phyloP scores from a whole-genome alignment of 2,888 invertebrate genomes.

The Silvanus unidentatus region DNA sequence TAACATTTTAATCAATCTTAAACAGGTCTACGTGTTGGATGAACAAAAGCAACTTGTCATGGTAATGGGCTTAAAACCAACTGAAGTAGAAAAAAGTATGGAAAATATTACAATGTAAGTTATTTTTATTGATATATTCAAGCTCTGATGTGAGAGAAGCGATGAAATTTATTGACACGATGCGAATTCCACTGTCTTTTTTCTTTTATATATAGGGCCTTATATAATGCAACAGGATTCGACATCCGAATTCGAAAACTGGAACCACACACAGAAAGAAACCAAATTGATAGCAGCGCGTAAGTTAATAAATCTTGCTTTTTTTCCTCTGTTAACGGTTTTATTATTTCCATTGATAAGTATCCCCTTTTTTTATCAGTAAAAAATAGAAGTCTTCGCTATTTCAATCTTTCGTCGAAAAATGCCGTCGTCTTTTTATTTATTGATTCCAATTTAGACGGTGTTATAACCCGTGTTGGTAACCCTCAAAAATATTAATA shows the following conservation, averaged over 20 bases:
- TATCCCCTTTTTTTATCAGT: background rate
- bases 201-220: slow-evolving; percentile 44
- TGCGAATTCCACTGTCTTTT: background rate
- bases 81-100: slow-evolving; percentile 66
- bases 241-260: slow-evolving; percentile 73
- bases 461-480: too few relatives aligned
- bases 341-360: background rate
- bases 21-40: slow-evolving; percentile 73
- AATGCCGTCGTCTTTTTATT: too few relatives aligned
- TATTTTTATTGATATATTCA: slow-evolving; percentile 11
- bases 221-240: slow-evolving; percentile 69
- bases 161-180: slow-evolving; percentile 1
- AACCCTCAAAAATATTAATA: too few relatives aligned
- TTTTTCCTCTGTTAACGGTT: background rate
- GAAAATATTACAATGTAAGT: slow-evolving; percentile 62
- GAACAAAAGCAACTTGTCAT: slow-evolving; percentile 75
- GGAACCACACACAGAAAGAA: slow-evolving; percentile 65
- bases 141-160: background rate
- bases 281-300: slow-evolving; percentile 61
- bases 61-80: slow-evolving; percentile 69
- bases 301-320: slow-evolving; percentile 45
- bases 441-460: too few relatives aligned
- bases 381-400: background rate
- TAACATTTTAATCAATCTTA: slow-evolving; percentile 10
- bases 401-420: too few relatives aligned